phyloP scores from a whole-genome alignment of 2,888 invertebrate genomes.

The Ephialtes manifestator region DNA sequence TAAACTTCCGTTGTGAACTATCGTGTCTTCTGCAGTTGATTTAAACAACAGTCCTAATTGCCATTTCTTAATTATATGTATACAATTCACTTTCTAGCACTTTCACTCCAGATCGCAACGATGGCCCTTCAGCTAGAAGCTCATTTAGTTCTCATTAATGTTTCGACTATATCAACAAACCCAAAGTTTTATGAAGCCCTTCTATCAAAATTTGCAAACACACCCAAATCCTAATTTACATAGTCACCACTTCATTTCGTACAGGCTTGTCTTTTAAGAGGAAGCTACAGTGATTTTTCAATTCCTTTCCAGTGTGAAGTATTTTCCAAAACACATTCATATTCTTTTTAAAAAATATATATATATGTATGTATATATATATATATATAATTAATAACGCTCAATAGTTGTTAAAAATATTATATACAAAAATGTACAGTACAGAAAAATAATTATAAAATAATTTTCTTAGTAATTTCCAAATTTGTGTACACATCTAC shows the following conservation, averaged over 20 bases:
- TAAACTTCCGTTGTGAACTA: conserved; percentile 6
- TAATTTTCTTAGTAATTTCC: too few species aligned
- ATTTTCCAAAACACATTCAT: too few species aligned
- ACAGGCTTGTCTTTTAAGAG: not conserved
- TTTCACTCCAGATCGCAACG: conserved; percentile 1
- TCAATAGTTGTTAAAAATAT: too few species aligned
- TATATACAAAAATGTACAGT: too few species aligned
- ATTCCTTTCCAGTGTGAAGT: too few species aligned
- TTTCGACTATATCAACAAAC: not conserved
- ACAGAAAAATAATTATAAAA: too few species aligned
- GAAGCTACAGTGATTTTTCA: not conserved
- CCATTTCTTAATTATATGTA: conserved; percentile 52
- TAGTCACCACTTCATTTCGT: not conserved
- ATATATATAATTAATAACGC: too few species aligned
- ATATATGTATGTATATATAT: too few species aligned
- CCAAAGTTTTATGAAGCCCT: not conserved
- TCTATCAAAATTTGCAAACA: not conserved
- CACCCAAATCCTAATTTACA: too few species aligned
- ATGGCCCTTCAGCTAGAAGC: conserved; percentile 11
- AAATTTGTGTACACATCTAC: too few species aligned
- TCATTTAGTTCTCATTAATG: conserved; percentile 45
- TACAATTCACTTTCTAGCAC: conserved; percentile 61
- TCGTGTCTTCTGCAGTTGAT: conserved; percentile 31
- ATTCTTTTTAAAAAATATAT: too few species aligned
- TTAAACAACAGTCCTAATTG: conserved; percentile 40